Evolutionary conservation across 2,113 vertebrate genomes (phyloP).

Genomic region (Neodon shergylaensis): DNA sequence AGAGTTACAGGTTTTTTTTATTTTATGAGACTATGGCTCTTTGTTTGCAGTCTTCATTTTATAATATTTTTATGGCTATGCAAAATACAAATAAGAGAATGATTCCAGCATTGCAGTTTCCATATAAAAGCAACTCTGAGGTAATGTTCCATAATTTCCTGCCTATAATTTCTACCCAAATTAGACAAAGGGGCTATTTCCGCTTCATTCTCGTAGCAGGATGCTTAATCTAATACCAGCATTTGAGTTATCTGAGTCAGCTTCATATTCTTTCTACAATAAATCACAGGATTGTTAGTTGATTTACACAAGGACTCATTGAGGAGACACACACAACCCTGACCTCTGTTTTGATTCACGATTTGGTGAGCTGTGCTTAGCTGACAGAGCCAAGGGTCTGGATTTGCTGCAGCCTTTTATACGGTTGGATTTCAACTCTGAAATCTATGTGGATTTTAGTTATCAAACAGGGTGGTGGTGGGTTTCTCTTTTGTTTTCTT

Average conservation of each 20-base stretch:
- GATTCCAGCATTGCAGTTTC: neutral
- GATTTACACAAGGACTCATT: neutral
- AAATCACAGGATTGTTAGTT: neutral
- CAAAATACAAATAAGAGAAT: slow-evolving; percentile 4
- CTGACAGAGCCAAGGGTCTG: neutral
- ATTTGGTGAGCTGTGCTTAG: neutral
- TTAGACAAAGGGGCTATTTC: slow-evolving; percentile 4
- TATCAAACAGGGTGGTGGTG: neutral
- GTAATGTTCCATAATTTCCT: slow-evolving; percentile 34
- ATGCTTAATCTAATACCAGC: neutral
- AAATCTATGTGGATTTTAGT: neutral
- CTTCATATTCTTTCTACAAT: neutral
- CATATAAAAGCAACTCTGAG: neutral
- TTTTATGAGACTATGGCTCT: neutral
- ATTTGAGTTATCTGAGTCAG: neutral
- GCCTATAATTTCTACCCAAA: neutral
- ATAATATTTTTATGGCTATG: slow-evolving; percentile 20
- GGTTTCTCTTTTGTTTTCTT: neutral
- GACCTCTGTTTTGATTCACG: neutral
- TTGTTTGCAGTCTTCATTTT: neutral
- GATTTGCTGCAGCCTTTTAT: neutral
- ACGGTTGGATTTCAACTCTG: neutral
- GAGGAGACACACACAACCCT: neutral
- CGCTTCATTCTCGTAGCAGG: neutral
- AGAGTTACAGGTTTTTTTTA: neutral